Percentiles rank a stretch among this genome's conserved stretches.
phyloP scores from a whole-genome alignment of 2,797 vertebrate species.

The Galaxias olidus region DNA sequence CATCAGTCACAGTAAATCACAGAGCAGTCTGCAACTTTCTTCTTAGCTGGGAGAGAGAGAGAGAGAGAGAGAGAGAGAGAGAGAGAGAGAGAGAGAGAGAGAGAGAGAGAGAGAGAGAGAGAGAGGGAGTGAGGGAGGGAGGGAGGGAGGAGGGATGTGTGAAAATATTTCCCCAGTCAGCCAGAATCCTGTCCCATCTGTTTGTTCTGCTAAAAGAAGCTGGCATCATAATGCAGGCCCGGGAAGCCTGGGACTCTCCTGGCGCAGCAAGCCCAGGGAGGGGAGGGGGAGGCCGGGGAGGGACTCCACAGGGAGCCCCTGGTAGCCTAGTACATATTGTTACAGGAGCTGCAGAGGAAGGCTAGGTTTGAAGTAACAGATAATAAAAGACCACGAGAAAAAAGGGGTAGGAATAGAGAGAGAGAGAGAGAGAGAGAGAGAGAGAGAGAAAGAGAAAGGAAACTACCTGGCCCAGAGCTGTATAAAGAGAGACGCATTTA shows the following conservation, averaged over 20 bases:
- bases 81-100: constrained; percentile 10
- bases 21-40: constrained; percentile 88
- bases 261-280: constrained; percentile 38
- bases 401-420: constrained; percentile 32
- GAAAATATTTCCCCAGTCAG: neutral
- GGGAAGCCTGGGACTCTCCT: constrained; percentile 46
- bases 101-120: constrained; percentile 35
- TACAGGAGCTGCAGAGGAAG: constrained; percentile 38
- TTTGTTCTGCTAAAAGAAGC: constrained; percentile 44
- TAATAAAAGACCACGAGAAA: constrained; percentile 12
- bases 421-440: constrained; percentile 27
- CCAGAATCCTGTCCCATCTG: constrained; percentile 31
- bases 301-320: constrained; percentile 46
- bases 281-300: constrained; percentile 10
- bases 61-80: neutral
- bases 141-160: constrained; percentile 16
- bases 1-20: constrained; percentile 97
- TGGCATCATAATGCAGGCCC: constrained; percentile 26
- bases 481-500: constrained; percentile 55
- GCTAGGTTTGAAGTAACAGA: constrained; percentile 10
- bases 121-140: constrained; percentile 8
- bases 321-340: constrained; percentile 63
- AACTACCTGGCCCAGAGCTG: constrained; percentile 39
- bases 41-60: neutral
- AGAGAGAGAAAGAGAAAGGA: constrained; percentile 18